Conservation (phyloP, 37 sponge, comb jelly and placozoan species). For the Theonella swinhoei region DNA sequence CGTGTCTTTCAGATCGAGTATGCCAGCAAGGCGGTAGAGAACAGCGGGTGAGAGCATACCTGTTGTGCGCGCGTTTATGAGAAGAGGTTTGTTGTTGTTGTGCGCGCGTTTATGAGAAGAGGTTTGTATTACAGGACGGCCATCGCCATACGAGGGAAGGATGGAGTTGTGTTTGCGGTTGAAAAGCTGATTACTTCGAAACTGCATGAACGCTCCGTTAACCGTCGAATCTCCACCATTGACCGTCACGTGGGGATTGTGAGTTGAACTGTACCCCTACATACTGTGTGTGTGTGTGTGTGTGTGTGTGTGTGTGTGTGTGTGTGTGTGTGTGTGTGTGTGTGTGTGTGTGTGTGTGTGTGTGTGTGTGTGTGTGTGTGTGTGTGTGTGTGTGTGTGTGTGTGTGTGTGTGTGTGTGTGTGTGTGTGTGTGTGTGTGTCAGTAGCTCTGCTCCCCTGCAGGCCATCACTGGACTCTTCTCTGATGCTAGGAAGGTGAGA, state of each 20-base stretch:
- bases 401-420: too few relatives aligned
- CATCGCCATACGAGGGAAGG: slow-evolving; percentile 85
- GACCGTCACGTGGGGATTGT: slow-evolving; percentile 95
- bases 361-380: too few relatives aligned
- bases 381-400: too few relatives aligned
- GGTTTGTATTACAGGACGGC: slow-evolving; percentile 55
- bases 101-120: neutral
- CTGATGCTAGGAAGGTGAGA: slow-evolving; percentile 86
- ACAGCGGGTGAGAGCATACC: slow-evolving; percentile 76
- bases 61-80: neutral
- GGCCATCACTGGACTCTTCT: slow-evolving; percentile 83
- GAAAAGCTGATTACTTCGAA: slow-evolving; percentile 95
- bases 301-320: neutral
- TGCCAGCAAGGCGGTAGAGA: slow-evolving; percentile 93
- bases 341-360: too few relatives aligned
- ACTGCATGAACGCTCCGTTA: slow-evolving; percentile 82
- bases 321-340: too few relatives aligned
- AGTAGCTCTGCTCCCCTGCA: slow-evolving; percentile 7
- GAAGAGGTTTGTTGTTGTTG: neutral
- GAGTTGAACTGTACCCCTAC: neutral
- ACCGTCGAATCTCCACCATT: slow-evolving; percentile 86
- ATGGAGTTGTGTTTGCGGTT: slow-evolving; percentile 99
- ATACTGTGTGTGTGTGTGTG: neutral
- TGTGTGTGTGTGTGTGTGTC: too few relatives aligned
- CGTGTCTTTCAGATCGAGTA: slow-evolving; percentile 97